These are phyloP conservation scores for Pocillopora verrucosa DNA, from an alignment of 64 coral and sea anemone species.

Conservation along the genomic window DNA sequence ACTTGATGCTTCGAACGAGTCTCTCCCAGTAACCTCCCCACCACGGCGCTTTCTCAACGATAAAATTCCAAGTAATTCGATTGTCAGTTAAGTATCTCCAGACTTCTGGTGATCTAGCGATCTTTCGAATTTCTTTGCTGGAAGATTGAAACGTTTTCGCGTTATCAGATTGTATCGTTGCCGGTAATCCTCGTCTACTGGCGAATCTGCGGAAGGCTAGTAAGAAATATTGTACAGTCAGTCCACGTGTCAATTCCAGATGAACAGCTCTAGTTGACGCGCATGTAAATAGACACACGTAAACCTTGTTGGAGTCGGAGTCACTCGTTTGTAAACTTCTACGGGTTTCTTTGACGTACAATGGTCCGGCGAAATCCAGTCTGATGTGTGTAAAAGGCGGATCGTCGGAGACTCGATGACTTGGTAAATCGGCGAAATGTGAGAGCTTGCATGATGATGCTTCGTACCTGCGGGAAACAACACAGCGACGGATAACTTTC, in stretches of 20 bases:
- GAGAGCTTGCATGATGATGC: neutral
- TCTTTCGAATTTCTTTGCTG: neutral
- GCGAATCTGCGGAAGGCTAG: too few species aligned
- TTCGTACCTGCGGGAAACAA: constrained; percentile 13
- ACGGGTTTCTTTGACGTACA: neutral
- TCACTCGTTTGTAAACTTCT: too few species aligned
- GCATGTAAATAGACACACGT: too few species aligned
- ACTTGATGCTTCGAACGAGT: constrained; percentile 27
- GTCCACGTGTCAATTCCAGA: neutral
- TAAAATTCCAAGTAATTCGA: constrained; percentile 35
- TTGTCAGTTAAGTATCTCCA: constrained; percentile 16
- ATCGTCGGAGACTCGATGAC: neutral
- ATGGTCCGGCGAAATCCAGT: constrained; percentile 7
- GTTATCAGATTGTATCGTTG: too few species aligned
- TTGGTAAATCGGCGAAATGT: neutral
- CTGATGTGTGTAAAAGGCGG: neutral
- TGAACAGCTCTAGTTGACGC: too few species aligned
- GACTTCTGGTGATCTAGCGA: constrained; percentile 17
- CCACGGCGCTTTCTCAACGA: constrained; percentile 54
- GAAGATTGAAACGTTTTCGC: neutral
- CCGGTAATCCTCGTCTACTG: too few species aligned
- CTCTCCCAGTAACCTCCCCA: constrained; percentile 40
- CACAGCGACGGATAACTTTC: constrained; percentile 17
- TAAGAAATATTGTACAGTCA: neutral
- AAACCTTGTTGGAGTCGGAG: too few species aligned